phyloP scores from a whole-genome alignment of 2,888 invertebrate genomes.

The Pimpla rufipes region DNA sequence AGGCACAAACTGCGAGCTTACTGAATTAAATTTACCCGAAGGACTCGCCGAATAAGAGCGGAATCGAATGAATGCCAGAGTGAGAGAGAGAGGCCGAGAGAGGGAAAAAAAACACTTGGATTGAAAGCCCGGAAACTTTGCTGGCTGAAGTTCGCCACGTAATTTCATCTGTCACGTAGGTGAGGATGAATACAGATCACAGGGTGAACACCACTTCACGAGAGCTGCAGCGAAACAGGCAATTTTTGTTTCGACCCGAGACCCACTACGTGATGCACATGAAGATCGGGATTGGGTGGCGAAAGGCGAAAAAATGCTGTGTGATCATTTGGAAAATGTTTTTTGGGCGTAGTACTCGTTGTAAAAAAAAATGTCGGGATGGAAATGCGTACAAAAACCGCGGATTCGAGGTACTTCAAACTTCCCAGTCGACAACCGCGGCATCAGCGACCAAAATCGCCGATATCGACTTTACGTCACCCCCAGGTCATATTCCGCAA shows the following conservation, averaged over 20 bases:
- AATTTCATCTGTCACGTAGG: not conserved
- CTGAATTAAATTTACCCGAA: slow-evolving; percentile 4
- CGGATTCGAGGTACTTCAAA: too few species aligned
- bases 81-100: not conserved
- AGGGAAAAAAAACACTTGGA: not conserved
- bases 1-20: slow-evolving; percentile 1
- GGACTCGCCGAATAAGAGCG: not conserved
- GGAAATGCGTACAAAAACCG: too few species aligned
- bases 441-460: not conserved
- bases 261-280: not conserved
- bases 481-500: not conserved
- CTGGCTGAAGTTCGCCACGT: not conserved
- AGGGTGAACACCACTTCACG: not conserved
- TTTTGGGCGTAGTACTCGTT: too few species aligned
- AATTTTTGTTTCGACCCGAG: not conserved
- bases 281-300: not conserved
- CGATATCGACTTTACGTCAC: not conserved
- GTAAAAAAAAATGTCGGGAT: too few species aligned
- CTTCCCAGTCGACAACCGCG: not conserved
- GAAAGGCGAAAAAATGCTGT: too few species aligned
- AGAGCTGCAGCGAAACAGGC: not conserved
- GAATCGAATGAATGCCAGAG: not conserved
- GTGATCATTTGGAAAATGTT: too few species aligned
- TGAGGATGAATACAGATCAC: not conserved
- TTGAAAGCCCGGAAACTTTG: not conserved